Percentiles rank a stretch among this genome's conserved stretches.
phyloP scores from a whole-genome alignment of 2,888 invertebrate genomes.

The Sinopyrophorus schimmeli region DNA sequence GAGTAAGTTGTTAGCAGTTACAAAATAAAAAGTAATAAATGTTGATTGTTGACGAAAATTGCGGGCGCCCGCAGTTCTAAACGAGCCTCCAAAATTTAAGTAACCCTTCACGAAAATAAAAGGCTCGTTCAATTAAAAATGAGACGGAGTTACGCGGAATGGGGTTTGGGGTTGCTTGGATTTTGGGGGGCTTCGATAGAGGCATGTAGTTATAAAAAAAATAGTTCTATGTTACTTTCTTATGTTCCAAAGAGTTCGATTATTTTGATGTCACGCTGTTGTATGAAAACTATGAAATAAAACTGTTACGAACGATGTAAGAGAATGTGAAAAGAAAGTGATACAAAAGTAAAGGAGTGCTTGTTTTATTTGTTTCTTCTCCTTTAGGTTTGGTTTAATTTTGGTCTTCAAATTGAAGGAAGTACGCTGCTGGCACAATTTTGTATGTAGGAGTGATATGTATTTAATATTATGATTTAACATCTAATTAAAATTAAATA shows the following conservation, averaged over 20 bases:
- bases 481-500: too few relatives aligned
- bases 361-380: constrained; percentile 6
- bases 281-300: constrained; percentile 44
- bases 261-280: constrained; percentile 50
- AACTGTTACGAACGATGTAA: constrained; percentile 52
- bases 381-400: too few relatives aligned
- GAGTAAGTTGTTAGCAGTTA: constrained; percentile 46
- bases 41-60: constrained; percentile 46
- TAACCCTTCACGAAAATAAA: not conserved
- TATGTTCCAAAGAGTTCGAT: constrained; percentile 44
- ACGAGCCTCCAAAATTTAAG: constrained; percentile 22
- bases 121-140: constrained; percentile 30
- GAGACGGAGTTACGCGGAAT: constrained; percentile 19
- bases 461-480: too few relatives aligned
- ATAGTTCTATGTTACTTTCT: constrained; percentile 45
- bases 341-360: constrained; percentile 38
- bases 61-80: constrained; percentile 29
- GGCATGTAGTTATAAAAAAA: constrained; percentile 28
- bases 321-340: constrained; percentile 53
- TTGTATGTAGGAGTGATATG: too few relatives aligned
- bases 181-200: constrained; percentile 17
- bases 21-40: constrained; percentile 45
- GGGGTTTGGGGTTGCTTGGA: constrained; percentile 10
- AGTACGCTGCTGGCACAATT: too few relatives aligned
- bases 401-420: too few relatives aligned